Evolutionary conservation across 2,888 invertebrate species (phyloP).

Genomic region (Epistrophe grossulariae): DNA sequence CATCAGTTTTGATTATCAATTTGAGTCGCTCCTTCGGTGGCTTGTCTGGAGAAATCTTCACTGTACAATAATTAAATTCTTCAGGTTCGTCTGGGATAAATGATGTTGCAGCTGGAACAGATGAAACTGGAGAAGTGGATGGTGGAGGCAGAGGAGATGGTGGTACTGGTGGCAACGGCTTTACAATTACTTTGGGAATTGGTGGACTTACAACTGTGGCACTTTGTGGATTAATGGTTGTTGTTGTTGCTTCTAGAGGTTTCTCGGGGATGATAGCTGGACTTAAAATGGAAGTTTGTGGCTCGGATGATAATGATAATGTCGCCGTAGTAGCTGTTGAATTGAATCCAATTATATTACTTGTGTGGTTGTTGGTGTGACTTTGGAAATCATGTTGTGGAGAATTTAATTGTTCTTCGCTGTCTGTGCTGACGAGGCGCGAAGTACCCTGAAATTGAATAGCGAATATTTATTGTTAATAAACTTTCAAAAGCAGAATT

Average conservation of each 20-base stretch:
- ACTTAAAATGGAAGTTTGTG: slow-evolving; percentile 65
- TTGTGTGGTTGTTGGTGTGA: slow-evolving; percentile 81
- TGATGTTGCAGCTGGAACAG: slow-evolving; percentile 75
- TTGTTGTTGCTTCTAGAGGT: slow-evolving; percentile 78
- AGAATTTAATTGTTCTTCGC: slow-evolving; percentile 86
- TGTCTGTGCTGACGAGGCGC: slow-evolving; percentile 87
- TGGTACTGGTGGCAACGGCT: slow-evolving; percentile 52
- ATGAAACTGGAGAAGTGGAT: slow-evolving; percentile 33
- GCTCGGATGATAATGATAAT: slow-evolving; percentile 72
- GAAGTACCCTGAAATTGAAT: slow-evolving; percentile 85
- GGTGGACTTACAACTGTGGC: slow-evolving; percentile 64
- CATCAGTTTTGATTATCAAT: slow-evolving; percentile 83
- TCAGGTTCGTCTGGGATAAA: slow-evolving; percentile 81
- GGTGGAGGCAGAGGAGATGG: slow-evolving; percentile 20
- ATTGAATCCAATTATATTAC: slow-evolving; percentile 59
- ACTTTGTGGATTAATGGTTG: slow-evolving; percentile 69
- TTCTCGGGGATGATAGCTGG: slow-evolving; percentile 75
- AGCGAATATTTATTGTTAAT: neutral
- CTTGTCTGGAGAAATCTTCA: slow-evolving; percentile 83
- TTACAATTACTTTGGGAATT: slow-evolving; percentile 69
- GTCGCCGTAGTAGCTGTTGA: slow-evolving; percentile 64
- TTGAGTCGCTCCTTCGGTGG: slow-evolving; percentile 85
- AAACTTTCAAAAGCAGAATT: neutral
- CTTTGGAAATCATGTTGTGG: slow-evolving; percentile 81
- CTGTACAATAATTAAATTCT: slow-evolving; percentile 83